Conservation (phyloP, 1,140 invertebrate species). For the Drosophila repleta region DNA sequence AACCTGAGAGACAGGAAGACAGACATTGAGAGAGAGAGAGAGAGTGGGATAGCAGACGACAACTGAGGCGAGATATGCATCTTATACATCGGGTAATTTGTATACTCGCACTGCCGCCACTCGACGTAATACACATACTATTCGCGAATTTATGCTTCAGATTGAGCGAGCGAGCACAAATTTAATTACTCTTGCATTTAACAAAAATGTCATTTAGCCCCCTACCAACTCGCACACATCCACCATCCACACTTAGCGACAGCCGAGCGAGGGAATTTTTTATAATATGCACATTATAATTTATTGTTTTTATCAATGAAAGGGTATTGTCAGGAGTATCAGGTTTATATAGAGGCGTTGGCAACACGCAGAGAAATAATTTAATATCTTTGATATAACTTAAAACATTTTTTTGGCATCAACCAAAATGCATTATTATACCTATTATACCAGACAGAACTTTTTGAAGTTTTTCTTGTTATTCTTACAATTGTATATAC, state of each 20-base stretch:
- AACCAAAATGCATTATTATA: no score
- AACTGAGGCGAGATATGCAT: slow-evolving; percentile 1
- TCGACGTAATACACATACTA: slow-evolving; percentile 6
- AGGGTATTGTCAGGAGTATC: background rate
- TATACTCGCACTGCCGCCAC: slow-evolving; percentile 10
- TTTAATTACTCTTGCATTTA: slow-evolving; percentile 74
- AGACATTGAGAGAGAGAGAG: background rate
- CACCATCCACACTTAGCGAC: slow-evolving; percentile 8
- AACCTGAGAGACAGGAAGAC: background rate
- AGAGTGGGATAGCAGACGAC: no score
- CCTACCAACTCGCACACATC: background rate
- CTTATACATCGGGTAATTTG: slow-evolving; percentile 7
- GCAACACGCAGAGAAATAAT: no score
- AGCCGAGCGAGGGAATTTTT: slow-evolving; percentile 17
- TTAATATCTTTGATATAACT: no score
- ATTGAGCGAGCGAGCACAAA: slow-evolving; percentile 60
- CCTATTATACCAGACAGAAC: no score
- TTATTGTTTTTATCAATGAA: slow-evolving; percentile 15
- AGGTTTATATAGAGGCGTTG: background rate
- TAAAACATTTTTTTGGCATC: no score
- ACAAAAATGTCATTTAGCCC: slow-evolving; percentile 62
- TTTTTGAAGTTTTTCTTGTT: no score
- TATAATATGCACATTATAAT: slow-evolving; percentile 26
- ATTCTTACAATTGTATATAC: no score
- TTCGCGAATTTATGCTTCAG: slow-evolving; percentile 21